phyloP scores from a whole-genome alignment of 2,797 vertebrate species.

The Diplodus sargus region DNA sequence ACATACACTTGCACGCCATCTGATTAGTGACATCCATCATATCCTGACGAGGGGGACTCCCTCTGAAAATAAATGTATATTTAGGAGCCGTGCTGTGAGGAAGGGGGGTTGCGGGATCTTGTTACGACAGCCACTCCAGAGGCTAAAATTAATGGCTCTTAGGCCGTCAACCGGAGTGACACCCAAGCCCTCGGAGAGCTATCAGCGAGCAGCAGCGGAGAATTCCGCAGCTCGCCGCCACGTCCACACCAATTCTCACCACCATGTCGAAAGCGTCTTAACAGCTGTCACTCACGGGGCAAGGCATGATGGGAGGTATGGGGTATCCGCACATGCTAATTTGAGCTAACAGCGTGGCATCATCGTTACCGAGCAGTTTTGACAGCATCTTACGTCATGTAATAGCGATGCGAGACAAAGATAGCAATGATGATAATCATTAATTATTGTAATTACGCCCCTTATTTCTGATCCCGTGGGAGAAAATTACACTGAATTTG shows the following conservation, averaged over 20 bases:
- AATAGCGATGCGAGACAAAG: neutral
- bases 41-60: conserved; percentile 82
- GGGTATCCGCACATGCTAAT: conserved; percentile 56
- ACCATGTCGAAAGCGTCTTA: conserved; percentile 69
- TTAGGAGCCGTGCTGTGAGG: conserved; percentile 75
- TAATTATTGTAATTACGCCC: conserved; percentile 30
- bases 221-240: conserved; percentile 79
- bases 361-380: conserved; percentile 23
- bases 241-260: conserved; percentile 81
- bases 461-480: conserved; percentile 23
- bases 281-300: conserved; percentile 80
- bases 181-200: conserved; percentile 80
- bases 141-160: conserved; percentile 88
- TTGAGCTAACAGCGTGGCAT: conserved; percentile 53
- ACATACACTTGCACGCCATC: conserved; percentile 76
- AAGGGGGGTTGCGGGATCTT: conserved; percentile 70
- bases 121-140: conserved; percentile 83
- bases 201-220: conserved; percentile 78
- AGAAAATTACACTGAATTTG: conserved; percentile 23
- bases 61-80: conserved; percentile 83
- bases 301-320: conserved; percentile 70
- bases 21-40: conserved; percentile 84
- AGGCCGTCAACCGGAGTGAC: conserved; percentile 80
- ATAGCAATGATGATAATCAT: conserved; percentile 15
- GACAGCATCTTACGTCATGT: conserved; percentile 14